Evolutionary conservation across 2,797 vertebrate species (phyloP).

Genomic region (Chelon auratus): DNA sequence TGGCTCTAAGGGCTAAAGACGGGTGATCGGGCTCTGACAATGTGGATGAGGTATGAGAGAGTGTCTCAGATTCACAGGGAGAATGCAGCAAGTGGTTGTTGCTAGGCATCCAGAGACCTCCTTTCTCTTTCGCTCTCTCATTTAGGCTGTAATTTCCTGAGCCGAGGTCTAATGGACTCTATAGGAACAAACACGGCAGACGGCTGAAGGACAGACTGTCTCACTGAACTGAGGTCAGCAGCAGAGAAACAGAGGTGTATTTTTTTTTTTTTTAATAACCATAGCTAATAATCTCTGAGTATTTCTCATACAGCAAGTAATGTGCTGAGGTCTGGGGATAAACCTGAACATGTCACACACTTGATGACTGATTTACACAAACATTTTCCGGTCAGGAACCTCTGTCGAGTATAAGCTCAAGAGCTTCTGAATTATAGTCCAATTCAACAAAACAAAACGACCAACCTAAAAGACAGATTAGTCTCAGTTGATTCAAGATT

Average conservation of each 20-base stretch:
- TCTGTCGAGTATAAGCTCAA: no score
- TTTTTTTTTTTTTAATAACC: not conserved
- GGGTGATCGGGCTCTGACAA: not conserved
- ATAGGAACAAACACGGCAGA: conserved; percentile 24
- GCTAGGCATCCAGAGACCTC: conserved; percentile 51
- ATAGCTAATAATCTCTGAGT: not conserved
- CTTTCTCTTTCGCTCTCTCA: not conserved
- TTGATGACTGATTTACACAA: no score
- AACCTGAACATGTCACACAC: not conserved
- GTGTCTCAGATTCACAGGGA: not conserved
- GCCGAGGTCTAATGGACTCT: conserved; percentile 30
- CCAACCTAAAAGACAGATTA: no score
- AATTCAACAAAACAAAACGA: no score
- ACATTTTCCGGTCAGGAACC: no score
- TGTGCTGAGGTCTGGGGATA: not conserved
- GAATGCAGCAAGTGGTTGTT: conserved; percentile 28
- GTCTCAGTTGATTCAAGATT: no score
- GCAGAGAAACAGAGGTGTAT: not conserved
- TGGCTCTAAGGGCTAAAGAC: conserved; percentile 11
- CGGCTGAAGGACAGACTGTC: conserved; percentile 10
- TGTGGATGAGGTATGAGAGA: no score
- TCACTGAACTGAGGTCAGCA: not conserved
- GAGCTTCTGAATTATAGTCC: no score
- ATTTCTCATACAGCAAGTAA: not conserved
- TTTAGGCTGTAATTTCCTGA: conserved; percentile 10